Evolutionary conservation across 2,113 vertebrate species (phyloP), one percentile per base, ranked within the genome.

Genomic region (Caranx ignobilis): DNA sequence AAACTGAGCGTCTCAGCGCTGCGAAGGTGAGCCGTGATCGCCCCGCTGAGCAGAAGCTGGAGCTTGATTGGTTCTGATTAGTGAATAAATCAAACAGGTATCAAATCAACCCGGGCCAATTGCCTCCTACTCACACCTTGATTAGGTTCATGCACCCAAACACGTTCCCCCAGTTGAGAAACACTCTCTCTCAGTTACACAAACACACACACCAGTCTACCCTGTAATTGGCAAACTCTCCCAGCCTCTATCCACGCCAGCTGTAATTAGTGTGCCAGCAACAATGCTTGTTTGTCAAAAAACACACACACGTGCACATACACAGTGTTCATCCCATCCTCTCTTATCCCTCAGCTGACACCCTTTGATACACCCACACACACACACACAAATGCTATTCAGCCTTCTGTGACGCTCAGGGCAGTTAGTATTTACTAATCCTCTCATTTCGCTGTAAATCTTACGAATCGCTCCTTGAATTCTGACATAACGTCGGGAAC

Each of bases 101-200:
- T 93, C 92, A 90, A 92, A 94, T 93, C 93, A 93, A 88, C 87
- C 79, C 43, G 83, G 65, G 88, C 86, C 89, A 89, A 91, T 86
- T 84, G 85, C 87, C 93, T 91, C 93, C 90, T 83, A 92, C 91
- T 89, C 88, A 61, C 85, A 90, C 86, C 79, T 87, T 94, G 91
- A 94, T 94, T 93, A 93, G 91, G 91, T 93, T 90, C 87, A 90
- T 68, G 90, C 89, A 92, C 91, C 88, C 90, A 88, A 91, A 94
- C 77, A 87, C 82, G 71, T 71, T 84, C 81, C 86, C 66, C 81
- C 54, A 56, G 87, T 87, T 75, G 85, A 83, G 88, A 79, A 88
- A 89, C 87, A 72, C 76, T 71, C 75, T 82, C 70, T 71, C 69
- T 73, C 47, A 41, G 39, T 41, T 19, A 32, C 56, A 31, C 48